A percentile compares a stretch with the other conserved stretches of the same genome.
Evolutionary conservation across 2,888 invertebrate species (phyloP).

Genomic region (Xanthia icteritia): DNA sequence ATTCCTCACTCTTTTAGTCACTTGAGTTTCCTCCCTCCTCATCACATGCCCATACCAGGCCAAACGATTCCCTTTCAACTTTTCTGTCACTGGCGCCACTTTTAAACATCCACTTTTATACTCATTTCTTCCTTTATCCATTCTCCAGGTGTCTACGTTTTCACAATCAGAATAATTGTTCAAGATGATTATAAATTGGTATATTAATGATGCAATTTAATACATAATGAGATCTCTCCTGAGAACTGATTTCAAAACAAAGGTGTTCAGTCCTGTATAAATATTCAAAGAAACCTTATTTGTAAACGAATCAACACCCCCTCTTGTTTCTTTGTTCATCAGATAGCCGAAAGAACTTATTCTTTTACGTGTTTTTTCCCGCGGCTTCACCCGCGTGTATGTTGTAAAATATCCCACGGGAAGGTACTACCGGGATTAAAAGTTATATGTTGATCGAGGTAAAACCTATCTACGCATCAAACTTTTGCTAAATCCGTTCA

Average conservation of each 20-base stretch:
- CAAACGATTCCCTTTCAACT: too few species aligned
- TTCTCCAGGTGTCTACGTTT: not conserved
- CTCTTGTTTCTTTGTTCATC: slow-evolving; percentile 20
- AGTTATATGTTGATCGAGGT: not conserved
- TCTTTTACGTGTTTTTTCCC: not conserved
- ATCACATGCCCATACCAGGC: too few species aligned
- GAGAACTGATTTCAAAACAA: slow-evolving; percentile 18
- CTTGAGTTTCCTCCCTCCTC: too few species aligned
- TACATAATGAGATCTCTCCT: not conserved
- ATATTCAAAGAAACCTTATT: slow-evolving; percentile 40
- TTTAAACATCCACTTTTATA: too few species aligned
- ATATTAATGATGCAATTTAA: not conserved
- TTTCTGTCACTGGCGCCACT: too few species aligned
- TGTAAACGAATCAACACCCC: slow-evolving; percentile 5
- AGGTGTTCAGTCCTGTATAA: slow-evolving; percentile 15
- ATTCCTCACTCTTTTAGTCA: too few species aligned
- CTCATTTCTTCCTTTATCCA: too few species aligned
- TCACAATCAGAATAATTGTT: not conserved
- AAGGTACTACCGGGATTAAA: not conserved
- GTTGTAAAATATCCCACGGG: not conserved
- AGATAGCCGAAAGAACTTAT: not conserved
- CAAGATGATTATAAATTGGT: not conserved
- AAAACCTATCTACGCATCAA: not conserved
- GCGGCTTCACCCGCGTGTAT: not conserved
- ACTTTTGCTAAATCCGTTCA: not conserved